A percentile compares a stretch with the other conserved stretches of the same genome.
Evolutionary conservation across 2,888 invertebrate species (phyloP).

Genomic region (Hypomecis punctinalis): DNA sequence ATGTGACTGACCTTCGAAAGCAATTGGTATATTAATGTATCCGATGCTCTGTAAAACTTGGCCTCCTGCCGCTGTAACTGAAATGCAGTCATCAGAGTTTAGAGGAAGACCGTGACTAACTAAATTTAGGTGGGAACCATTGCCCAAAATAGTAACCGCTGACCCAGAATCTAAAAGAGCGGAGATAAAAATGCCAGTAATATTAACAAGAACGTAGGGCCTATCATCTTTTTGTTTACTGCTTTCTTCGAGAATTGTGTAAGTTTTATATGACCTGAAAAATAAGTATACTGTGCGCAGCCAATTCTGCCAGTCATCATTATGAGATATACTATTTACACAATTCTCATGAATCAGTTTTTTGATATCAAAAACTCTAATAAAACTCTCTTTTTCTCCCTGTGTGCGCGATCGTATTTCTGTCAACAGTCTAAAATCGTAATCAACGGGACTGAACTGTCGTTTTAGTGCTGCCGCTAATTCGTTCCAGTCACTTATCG

Average conservation of each 20-base stretch:
- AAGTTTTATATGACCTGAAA: too few species aligned
- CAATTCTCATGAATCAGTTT: too few species aligned
- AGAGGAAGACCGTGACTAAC: neutral
- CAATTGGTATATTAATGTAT: conserved; percentile 8
- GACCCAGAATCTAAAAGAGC: too few species aligned
- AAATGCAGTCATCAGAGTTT: neutral
- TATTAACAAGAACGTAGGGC: neutral
- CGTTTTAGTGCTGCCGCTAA: conserved; percentile 20
- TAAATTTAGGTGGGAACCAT: neutral
- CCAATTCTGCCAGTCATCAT: too few species aligned
- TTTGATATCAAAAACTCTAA: too few species aligned
- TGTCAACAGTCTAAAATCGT: conserved; percentile 31
- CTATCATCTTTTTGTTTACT: too few species aligned
- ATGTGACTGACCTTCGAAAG: conserved; percentile 6
- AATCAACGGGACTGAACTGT: conserved; percentile 38
- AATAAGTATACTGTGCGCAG: too few species aligned
- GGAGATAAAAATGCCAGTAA: neutral
- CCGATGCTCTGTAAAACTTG: conserved; percentile 10
- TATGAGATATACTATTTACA: too few species aligned
- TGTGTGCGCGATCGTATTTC: conserved; percentile 42
- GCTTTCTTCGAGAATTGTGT: too few species aligned
- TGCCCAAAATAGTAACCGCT: conserved; percentile 22
- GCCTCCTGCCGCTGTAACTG: conserved; percentile 20
- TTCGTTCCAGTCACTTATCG: conserved; percentile 31
- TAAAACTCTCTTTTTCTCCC: conserved; percentile 41